Base-by-base conservation (phyloP, 2,888 invertebrate species). In the Tetragonisca angustula region DNA sequence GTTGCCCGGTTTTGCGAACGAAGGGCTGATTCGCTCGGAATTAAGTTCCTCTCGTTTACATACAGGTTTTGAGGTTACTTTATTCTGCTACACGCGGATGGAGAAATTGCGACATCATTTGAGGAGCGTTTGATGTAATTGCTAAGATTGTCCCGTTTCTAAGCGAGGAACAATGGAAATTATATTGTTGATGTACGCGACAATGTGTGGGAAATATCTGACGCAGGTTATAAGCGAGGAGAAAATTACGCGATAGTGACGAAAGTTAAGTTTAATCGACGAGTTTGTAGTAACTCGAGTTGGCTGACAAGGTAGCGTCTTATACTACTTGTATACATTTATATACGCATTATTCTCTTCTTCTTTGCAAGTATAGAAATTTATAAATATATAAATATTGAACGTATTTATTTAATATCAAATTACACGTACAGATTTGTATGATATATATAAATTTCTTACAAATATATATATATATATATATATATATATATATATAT, bases 11-110 rank as follows among this genome's bases (percentile, higher is more conserved):
- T 62, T 19, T 62, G 52, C 13, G 68, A 59, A 76, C 27, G 50
- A 50, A 59, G 17, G 19, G 50, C 50, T 43, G 43, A 54, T 43
- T 24, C 61, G 27, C n/a, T 19, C 19, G 74, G 64, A 54, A 74
- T 74, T 54, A 65, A 74, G 64, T 64, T 54, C 15, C 36, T 21
- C 65, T 74, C 74, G 74, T 75, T 75, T 65, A 67, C 54, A 65
- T 24, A 19, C 17, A 13, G 43, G 54, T 43, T 56, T 56, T 65
- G 15, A 64, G 36, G 74, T 24, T 19, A 43, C 21, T 27, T 65
- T 54, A 21, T 27, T 54, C n/a, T 50, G 64, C 19, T 65, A 24
- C 32, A 36, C 36, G 2, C 4, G 64, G n/a, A 6, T 49, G 24
- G 61, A 50, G 27, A 50, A 72, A 72, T 72, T 50, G 17, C 24